Evolutionary conservation across 1,140 invertebrate species (phyloP), one percentile per base, ranked within the genome.

Genomic region (Laodelphax striatellus): DNA sequence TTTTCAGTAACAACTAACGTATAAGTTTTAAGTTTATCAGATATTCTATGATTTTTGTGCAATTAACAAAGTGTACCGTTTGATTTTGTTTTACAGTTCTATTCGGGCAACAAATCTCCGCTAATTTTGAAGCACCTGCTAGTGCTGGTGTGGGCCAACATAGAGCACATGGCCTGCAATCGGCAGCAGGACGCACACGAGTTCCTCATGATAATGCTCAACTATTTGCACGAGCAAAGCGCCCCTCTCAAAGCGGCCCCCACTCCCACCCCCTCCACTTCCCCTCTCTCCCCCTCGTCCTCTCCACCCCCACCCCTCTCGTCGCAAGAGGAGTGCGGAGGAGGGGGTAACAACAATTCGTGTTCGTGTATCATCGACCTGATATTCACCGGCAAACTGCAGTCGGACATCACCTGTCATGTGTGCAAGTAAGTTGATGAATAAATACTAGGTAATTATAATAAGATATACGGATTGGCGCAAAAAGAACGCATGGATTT

Each of bases 141-240:
- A 54, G 88, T 96, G 76, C 78, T 98, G 67, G 94, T 97, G 65
- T 98, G 96, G 95, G 96, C 90, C 4, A 92, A 97, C 74, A 94
- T 93, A 28, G 82, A 87, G 60, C 92, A 98, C 73, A 80, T 99
- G 63, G 93, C 94, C 31, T 93, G 94, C 41, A 95, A 97, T 73
- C 91, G 97, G 70, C 95, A 98, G 71, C 95, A 98, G 74, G 97
- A 99, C 75, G 95, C 96, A 57, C 97, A 99, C 71, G 96, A 99
- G 77, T 98, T 98, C 76, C 96, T 98, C 68, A 97, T 98, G 55
- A 92, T 94, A 16, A 91, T 91, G 2, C 77, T 98, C 21, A 89
- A 97, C 71, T 86, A 97, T 6, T 73, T 99, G 22, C 95, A 98
- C 74, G 79, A 86, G 71, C 92, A 91, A 69, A 85, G 82, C 69